Evolutionary conservation across 2,888 invertebrate species (phyloP), one percentile per base, ranked within the genome.

Genomic region (Hyles lineata): DNA sequence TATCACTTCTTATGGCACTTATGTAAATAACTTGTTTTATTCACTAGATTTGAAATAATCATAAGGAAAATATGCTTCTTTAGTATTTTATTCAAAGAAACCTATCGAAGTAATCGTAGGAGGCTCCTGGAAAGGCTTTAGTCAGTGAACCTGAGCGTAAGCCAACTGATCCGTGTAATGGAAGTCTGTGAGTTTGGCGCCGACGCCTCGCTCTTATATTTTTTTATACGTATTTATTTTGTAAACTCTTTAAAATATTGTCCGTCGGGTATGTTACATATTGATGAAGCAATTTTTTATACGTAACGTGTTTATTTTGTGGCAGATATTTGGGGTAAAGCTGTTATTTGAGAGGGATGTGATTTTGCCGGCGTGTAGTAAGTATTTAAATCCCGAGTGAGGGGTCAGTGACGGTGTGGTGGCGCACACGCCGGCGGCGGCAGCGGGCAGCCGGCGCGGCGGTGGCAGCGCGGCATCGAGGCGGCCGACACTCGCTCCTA

Each of bases 91-190:
- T 70, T 15, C 59, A 59, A 59, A 83, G 85, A 80, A 83, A 87
- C 85, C 82, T 84, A 82, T 85, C 79, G 84, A 80, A 79, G 85
- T 90, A 88, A 91, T 89, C 85, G 83, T 78, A 76, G 84, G 83
- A 83, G 85, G 85, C 80, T 86, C 80, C 82, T 84, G 87, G 87
- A 88, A 89, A 86, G 90, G 88, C 81, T 91, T 87, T 86, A 89
- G 83, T 80, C 85, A 84, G 84, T 84, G 88, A 90, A 87, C 86
- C 89, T 87, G 89, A 87, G 86, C 86, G 83, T 83, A 85, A 87
- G 87, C 85, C 89, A 86, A 91, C 84, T 89, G 90, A 92, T 84
- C 89, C 92, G 90, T 91, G 91, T 92, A 92, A 94, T 93, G 86
- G 88, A 91, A 92, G 88, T 89, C 89, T 89, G 85, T 77, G 85